Conservation (phyloP, 2,888 invertebrate species). For the Xestia c-nigrum region DNA sequence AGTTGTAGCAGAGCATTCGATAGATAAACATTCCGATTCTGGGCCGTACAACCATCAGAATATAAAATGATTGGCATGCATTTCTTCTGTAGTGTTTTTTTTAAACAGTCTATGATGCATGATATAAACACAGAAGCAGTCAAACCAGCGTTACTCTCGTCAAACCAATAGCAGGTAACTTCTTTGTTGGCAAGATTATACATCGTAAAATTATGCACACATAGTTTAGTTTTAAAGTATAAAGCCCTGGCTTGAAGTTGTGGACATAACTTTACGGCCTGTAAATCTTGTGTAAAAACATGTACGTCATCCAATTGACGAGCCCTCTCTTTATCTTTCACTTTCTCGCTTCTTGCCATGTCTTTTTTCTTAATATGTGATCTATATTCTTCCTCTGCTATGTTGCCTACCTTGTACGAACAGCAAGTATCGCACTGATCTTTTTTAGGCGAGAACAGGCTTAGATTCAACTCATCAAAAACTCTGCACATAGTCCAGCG, state of each 20-base stretch:
- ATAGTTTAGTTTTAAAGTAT: constrained; percentile 61
- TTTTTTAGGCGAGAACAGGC: constrained; percentile 64
- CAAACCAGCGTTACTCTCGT: constrained; percentile 46
- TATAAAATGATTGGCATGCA: constrained; percentile 31
- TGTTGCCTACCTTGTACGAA: constrained; percentile 60
- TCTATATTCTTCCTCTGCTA: constrained; percentile 57
- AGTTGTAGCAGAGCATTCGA: constrained; percentile 57
- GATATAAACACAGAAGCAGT: constrained; percentile 46
- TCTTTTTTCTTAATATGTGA: constrained; percentile 57
- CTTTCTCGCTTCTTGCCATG: constrained; percentile 61
- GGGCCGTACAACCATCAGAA: constrained; percentile 24
- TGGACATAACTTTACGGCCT: constrained; percentile 63
- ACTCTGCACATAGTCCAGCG: constrained; percentile 55
- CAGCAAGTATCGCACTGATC: constrained; percentile 48
- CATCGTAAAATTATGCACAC: constrained; percentile 52
- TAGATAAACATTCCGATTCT: constrained; percentile 24
- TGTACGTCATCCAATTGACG: constrained; percentile 40
- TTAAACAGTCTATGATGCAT: constrained; percentile 15
- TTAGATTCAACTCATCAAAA: constrained; percentile 57
- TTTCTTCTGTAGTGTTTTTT: constrained; percentile 20
- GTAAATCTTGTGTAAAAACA: constrained; percentile 61
- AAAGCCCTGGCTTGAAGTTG: constrained; percentile 56
- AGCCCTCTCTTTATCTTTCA: constrained; percentile 59
- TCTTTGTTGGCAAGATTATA: constrained; percentile 57
- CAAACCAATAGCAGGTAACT: constrained; percentile 57